Base-by-base conservation (phyloP, 2,113 vertebrate species). In the Trichechus manatus region DNA sequence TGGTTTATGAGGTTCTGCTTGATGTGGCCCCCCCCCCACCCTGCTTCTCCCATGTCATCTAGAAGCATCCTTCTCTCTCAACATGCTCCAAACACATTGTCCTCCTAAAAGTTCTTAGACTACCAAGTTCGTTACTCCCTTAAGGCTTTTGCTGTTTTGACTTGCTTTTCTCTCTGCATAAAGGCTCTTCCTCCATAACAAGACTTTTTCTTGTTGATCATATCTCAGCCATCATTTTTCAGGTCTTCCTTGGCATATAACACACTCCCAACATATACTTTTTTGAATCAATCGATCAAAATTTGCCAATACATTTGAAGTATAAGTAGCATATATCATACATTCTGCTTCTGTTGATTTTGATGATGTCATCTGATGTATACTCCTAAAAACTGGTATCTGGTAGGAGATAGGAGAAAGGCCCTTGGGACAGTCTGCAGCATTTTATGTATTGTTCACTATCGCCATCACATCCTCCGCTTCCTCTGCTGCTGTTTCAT, bases 291-390 rank as follows among this genome's bases (percentile, higher is more conserved):
- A 13, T 61, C 36, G n/a, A 13, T 63, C 87, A 50, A 87, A 85
- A 89, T 14, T 92, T 82, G 3, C 0, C 39, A 75, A n/a, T 66
- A 42, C 70, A 22, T 91, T 96, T 83, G 47, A 70, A 84, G 70
- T 88, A 25, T 91, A 4, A 87, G 56, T 29, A 70, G 61, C 13
- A 27, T 86, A 19, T 31, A 47, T 82, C 96, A 22, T 78, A 19
- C n/a, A 47, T 78, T 97, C 47, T 74, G 19, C 44, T 82, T 63
- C 66, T 89, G 22, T n/a, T 75, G 53, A 59, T 6, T 36, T 11
- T 59, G 84, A 29, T 75, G 11, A 33, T 53, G 5, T 63, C 14
- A 33, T 79, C 17, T n/a, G 6, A 70, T 87, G 2, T 42, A 17
- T 36, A 1, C 78, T 82, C 50, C 27, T 20, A 74, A 90, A 83